Evolutionary conservation across 2,797 vertebrate species (phyloP).

Genomic region (Chaenodraco wilsoni): DNA sequence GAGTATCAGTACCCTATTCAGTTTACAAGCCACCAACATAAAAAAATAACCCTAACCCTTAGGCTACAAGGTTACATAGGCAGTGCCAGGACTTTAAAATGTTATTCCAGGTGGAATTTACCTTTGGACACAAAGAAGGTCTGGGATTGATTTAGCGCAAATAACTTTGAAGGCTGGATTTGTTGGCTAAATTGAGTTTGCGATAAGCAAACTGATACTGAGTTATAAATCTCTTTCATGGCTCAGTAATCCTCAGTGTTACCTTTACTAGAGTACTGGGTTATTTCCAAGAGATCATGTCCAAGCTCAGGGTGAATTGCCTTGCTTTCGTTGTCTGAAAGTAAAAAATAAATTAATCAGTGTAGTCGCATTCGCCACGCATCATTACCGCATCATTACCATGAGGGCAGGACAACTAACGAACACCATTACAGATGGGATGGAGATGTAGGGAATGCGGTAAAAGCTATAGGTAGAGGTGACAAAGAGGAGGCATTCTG

Average conservation of each 20-base stretch:
- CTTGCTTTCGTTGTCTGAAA: conserved; percentile 7
- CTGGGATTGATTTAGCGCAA: not conserved
- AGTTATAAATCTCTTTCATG: conserved; percentile 15
- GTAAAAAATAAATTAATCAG: conserved; percentile 34
- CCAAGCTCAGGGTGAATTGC: not conserved
- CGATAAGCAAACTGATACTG: conserved; percentile 22
- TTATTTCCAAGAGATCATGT: conserved; percentile 26
- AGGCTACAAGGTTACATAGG: no score
- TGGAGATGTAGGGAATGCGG: conserved; percentile 6
- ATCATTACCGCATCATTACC: conserved; percentile 67
- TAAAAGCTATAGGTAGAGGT: conserved; percentile 22
- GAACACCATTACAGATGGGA: conserved; percentile 40
- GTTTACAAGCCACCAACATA: no score
- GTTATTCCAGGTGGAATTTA: conserved; percentile 6
- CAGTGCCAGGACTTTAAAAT: not conserved
- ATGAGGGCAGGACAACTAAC: conserved; percentile 27
- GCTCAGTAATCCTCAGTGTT: conserved; percentile 43
- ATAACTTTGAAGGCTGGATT: conserved; percentile 14
- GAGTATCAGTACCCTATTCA: not conserved
- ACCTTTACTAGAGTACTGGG: conserved; percentile 6
- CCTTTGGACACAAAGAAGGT: conserved; percentile 4
- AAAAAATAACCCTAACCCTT: not conserved
- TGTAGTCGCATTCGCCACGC: conserved; percentile 15
- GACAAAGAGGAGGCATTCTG: conserved; percentile 6
- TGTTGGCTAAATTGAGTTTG: conserved; percentile 13